Evolutionary conservation across 2,797 vertebrate genomes (phyloP).

Genomic region (Cynopterus sphinx): DNA sequence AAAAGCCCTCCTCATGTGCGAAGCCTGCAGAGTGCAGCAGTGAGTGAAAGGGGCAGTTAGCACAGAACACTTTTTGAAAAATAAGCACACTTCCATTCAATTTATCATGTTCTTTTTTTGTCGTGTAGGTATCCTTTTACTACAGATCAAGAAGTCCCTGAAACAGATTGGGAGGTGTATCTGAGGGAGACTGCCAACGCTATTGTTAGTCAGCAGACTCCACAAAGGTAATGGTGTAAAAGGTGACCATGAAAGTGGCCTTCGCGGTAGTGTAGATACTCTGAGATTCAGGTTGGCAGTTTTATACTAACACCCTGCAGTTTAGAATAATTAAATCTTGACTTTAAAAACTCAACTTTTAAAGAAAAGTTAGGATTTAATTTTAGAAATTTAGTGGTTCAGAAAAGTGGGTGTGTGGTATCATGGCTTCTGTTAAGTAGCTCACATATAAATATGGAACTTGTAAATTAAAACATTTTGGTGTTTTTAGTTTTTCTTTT

Average conservation of each 20-base stretch:
- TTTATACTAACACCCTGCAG: not conserved
- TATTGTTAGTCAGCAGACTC: slow-evolving; percentile 95
- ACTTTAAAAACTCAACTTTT: slow-evolving; percentile 18
- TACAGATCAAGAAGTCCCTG: slow-evolving; percentile 94
- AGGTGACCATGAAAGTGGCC: not conserved
- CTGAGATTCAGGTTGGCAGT: not conserved
- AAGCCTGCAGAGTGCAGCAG: slow-evolving; percentile 98
- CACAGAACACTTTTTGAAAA: not conserved
- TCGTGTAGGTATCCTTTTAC: slow-evolving; percentile 93
- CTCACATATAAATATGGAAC: not conserved
- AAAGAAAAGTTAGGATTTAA: not conserved
- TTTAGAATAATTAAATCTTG: not conserved
- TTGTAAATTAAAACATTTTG: not conserved
- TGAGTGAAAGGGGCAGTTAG: slow-evolving; percentile 84
- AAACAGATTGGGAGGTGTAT: slow-evolving; percentile 98
- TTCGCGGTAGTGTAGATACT: not conserved
- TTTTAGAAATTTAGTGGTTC: slow-evolving; percentile 10
- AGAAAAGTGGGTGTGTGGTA: not conserved
- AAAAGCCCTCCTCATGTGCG: slow-evolving; percentile 97
- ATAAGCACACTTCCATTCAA: not conserved
- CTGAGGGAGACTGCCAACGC: slow-evolving; percentile 96
- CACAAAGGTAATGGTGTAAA: slow-evolving; percentile 90
- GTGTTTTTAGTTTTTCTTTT: not conserved
- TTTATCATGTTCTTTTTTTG: not conserved
- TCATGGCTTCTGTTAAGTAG: not conserved